Evolutionary conservation across 2,113 vertebrate species (phyloP), one percentile per base, ranked within the genome.

Genomic region (Vulpes vulpes): DNA sequence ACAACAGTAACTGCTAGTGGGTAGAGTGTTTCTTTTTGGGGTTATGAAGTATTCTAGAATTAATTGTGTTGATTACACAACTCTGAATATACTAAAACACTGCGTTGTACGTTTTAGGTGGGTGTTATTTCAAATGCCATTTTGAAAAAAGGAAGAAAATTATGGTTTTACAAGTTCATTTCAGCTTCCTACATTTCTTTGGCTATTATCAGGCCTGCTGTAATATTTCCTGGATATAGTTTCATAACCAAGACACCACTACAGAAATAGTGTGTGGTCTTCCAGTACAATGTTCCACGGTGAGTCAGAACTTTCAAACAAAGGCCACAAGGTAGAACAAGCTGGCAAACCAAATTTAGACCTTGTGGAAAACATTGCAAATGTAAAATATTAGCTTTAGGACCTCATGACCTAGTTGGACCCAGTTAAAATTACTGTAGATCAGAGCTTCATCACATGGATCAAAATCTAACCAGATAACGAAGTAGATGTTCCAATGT

Each of bases 281-380:
- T 94, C 32, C 22, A 59, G 32, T 32, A 9, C 57, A 43, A 38
- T 32, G 12, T 49, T 84, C 69, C 51, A 3, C 53, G 51, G 1
- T 84, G 64, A 60, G 51, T 96, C 90, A 94, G 30, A 81, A 49
- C n/a, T 94, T 91, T 94, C 55, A 96, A 91, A 87, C 38, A 90
- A 97, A 97, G 27, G 57, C 79, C 82, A 97, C 86, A 92, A 93
- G 25, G 93, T 38, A 78, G n/a, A 97, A 65, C 19, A 92, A 65
- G 27, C 20, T 17, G 69, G 38, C 17, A 91, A 89, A 32, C 51
- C 20, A 89, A 87, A 97, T 74, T 95, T 64, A 83, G 69, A 55
- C 35, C 49, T 78, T 76, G 51, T 79, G 60, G 82, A 94, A 94
- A 76, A 76, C 51, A 92, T 32, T 81, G 51, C 17, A 83, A 65